Conservation (phyloP, 1,140 invertebrate genomes). For the Doryteuthis pealeii region DNA sequence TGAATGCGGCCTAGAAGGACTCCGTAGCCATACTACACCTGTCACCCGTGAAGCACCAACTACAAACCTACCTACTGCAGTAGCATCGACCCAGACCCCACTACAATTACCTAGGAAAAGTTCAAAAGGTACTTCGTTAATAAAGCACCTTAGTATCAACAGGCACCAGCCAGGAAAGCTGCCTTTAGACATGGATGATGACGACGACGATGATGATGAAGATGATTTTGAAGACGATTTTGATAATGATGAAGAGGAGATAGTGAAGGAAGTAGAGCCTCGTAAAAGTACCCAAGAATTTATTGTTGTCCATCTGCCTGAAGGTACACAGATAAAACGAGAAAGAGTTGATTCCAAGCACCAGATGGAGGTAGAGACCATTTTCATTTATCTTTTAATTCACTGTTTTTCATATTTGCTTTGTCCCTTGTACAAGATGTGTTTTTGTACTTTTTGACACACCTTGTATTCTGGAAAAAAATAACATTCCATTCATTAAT, state of each 20-base stretch:
- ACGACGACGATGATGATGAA: not conserved
- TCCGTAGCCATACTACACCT: not conserved
- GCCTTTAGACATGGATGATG: not conserved
- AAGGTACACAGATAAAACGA: conserved; percentile 36
- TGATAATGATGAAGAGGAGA: not conserved
- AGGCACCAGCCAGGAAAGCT: not conserved
- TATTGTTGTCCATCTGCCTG: conserved; percentile 39
- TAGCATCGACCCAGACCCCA: conserved; percentile 6
- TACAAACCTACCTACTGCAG: not conserved
- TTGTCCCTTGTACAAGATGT: too few species aligned
- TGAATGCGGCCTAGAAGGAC: not conserved
- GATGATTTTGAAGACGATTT: not conserved
- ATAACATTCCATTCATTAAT: too few species aligned
- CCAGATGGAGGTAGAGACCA: conserved; percentile 22
- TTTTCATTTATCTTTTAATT: not conserved
- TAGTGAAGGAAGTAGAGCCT: not conserved
- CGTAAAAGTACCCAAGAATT: conserved; percentile 22
- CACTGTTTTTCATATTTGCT: not conserved
- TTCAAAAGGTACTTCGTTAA: not conserved
- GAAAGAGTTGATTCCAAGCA: conserved; percentile 16
- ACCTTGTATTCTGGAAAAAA: too few species aligned
- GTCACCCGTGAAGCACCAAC: not conserved
- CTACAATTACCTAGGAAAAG: not conserved
- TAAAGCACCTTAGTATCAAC: conserved; percentile 1
- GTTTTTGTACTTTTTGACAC: too few species aligned